Conservation (phyloP, 2,888 invertebrate genomes). For the Cantharis lateralis region DNA sequence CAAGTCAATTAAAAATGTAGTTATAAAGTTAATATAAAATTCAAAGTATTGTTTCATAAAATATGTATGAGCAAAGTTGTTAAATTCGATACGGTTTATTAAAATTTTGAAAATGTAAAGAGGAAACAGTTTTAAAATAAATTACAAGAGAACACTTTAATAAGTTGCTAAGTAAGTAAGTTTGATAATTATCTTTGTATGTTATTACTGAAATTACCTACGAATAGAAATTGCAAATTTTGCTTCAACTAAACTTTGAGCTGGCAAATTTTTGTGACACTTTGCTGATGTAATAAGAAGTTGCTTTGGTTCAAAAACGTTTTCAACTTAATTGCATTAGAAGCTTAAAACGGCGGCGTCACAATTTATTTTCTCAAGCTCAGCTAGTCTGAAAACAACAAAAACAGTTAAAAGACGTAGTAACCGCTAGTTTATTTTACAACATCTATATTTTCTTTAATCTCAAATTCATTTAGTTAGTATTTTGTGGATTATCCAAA, state of each 20-base stretch:
- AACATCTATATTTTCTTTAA: constrained; percentile 9
- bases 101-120: background rate
- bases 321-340: constrained; percentile 14
- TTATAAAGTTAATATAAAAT: background rate
- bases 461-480: constrained; percentile 9
- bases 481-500: constrained; percentile 23
- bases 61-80: background rate
- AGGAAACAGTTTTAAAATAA: background rate
- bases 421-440: constrained; percentile 17
- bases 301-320: constrained; percentile 13
- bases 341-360: constrained; percentile 10
- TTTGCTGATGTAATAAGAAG: constrained; percentile 9
- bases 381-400: constrained; percentile 10
- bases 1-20: background rate
- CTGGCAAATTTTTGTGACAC: constrained; percentile 9
- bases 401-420: constrained; percentile 12
- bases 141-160: background rate
- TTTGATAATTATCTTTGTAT: background rate
- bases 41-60: background rate
- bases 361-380: constrained; percentile 15
- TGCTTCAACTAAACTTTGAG: background rate
- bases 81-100: background rate
- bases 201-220: constrained; percentile 6
- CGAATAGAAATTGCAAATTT: constrained; percentile 11
- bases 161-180: background rate